These are phyloP conservation scores for Cryptomyrus ogoouensis DNA, from an alignment of 2,113 vertebrate genomes.

Conservation along the genomic window DNA sequence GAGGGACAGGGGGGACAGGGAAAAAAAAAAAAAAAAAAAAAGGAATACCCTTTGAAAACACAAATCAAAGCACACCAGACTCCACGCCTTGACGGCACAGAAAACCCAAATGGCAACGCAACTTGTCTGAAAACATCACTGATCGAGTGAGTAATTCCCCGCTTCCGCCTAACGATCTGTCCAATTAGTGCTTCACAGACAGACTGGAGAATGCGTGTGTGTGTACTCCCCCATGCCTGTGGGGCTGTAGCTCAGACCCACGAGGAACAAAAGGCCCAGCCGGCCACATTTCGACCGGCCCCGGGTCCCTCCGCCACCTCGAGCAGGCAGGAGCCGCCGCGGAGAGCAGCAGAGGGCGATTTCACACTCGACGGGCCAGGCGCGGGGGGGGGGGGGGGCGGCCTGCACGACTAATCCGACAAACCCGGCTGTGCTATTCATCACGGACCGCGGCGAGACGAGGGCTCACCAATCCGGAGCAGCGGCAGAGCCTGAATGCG, in stretches of 20 bases:
- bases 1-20: conserved; percentile 38
- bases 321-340: not conserved
- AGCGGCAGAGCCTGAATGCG: not conserved
- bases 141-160: not conserved
- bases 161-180: not conserved
- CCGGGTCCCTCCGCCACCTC: not conserved
- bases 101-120: not conserved
- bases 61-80: not conserved
- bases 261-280: not conserved
- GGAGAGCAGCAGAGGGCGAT: conserved; percentile 19
- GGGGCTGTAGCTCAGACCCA: not conserved
- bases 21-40: conserved; percentile 40
- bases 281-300: not conserved
- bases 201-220: not conserved
- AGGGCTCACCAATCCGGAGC: not conserved
- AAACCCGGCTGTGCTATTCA: conserved; percentile 6
- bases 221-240: not conserved
- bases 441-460: not conserved
- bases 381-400: not conserved
- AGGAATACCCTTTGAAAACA: conserved; percentile 10
- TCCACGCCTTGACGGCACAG: not conserved
- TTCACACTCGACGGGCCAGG: conserved; percentile 32
- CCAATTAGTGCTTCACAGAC: not conserved
- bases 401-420: conserved; percentile 25
- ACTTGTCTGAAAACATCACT: not conserved